These are phyloP conservation scores for Sebastes miniatus DNA, from an alignment of 2,797 vertebrate species.

Conservation along the genomic window DNA sequence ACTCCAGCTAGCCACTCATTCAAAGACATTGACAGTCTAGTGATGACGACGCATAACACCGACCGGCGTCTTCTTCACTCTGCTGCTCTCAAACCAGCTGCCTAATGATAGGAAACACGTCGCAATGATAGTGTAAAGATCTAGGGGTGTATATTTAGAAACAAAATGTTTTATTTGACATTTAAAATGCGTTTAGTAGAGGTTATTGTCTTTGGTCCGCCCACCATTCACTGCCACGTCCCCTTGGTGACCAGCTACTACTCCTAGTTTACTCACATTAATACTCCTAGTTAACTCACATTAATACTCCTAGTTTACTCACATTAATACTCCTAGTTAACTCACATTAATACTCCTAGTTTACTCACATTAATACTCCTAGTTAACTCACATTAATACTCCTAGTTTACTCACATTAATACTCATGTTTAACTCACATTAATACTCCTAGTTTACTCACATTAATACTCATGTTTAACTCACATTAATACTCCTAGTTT, in stretches of 20 bases:
- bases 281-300: neutral
- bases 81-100: neutral
- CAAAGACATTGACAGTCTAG: conserved; percentile 69
- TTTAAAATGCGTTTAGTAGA: neutral
- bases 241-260: conserved; percentile 8
- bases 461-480: too few relatives aligned
- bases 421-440: neutral
- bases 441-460: too few relatives aligned
- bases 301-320: too few relatives aligned
- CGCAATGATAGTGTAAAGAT: fast-evolving
- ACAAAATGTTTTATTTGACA: neutral
- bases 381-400: too few relatives aligned
- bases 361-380: too few relatives aligned
- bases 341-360: too few relatives aligned
- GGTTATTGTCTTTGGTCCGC: conserved; percentile 14
- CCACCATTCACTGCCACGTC: conserved; percentile 70
- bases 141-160: fast-evolving
- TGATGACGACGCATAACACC: conserved; percentile 80
- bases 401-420: neutral
- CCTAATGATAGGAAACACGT: neutral
- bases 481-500: too few relatives aligned
- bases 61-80: neutral
- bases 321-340: too few relatives aligned
- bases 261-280: neutral
- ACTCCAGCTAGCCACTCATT: conserved; percentile 66